phyloP scores from a whole-genome alignment of 2,888 invertebrate genomes.

The Lymantria monacha region DNA sequence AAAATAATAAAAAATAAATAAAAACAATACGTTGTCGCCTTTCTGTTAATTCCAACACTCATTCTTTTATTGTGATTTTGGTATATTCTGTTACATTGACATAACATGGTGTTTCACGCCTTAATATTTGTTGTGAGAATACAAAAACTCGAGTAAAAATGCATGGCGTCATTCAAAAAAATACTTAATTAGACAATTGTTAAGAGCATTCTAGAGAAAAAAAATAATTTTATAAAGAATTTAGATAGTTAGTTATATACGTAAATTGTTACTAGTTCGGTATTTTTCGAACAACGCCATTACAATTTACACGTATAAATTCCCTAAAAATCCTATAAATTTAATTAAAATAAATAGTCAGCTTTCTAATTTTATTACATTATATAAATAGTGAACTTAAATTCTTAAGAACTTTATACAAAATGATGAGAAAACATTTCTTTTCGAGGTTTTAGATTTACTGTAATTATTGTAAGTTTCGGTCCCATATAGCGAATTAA shows the following conservation, averaged over 20 bases:
- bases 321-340: constrained; percentile 57
- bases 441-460: constrained; percentile 30
- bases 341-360: constrained; percentile 71
- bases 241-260: constrained; percentile 6
- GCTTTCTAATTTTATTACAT: constrained; percentile 68
- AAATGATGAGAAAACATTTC: constrained; percentile 51
- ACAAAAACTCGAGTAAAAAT: constrained; percentile 50
- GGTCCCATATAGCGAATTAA: constrained; percentile 49
- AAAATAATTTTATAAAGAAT: background rate
- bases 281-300: constrained; percentile 50
- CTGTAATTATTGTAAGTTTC: constrained; percentile 42
- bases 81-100: constrained; percentile 67
- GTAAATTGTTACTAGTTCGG: constrained; percentile 10
- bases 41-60: constrained; percentile 83
- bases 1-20: constrained; percentile 27
- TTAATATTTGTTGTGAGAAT: constrained; percentile 83
- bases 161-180: constrained; percentile 51
- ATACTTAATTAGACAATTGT: constrained; percentile 9
- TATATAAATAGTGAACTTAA: constrained; percentile 72
- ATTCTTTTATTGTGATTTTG: constrained; percentile 81
- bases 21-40: constrained; percentile 62
- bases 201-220: background rate
- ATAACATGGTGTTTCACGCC: constrained; percentile 54
- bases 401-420: constrained; percentile 70
- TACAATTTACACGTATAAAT: constrained; percentile 49